A percentile compares a stretch with the other conserved stretches of the same genome.
phyloP scores from a whole-genome alignment of 2,113 vertebrate genomes.

The Crotalus viridis region DNA sequence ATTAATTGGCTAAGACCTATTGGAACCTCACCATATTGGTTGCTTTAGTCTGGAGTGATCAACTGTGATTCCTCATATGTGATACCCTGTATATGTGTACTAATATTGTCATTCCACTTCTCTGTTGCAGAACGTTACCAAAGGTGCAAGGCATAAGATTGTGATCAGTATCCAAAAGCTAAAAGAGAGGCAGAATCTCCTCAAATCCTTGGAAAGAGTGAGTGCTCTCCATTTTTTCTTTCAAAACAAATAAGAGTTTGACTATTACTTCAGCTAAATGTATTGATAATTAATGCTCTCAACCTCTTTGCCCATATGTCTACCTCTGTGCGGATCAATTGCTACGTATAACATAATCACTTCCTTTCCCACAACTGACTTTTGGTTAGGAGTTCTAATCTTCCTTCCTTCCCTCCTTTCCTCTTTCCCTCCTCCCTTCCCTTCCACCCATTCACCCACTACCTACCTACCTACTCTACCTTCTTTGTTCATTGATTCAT shows the following conservation, averaged over 20 bases:
- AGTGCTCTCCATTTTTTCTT: slow-evolving; percentile 46
- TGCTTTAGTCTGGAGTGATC: not conserved
- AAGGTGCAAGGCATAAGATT: slow-evolving; percentile 98
- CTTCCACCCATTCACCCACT: no score
- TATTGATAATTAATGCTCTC: not conserved
- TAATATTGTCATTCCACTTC: not conserved
- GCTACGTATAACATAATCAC: not conserved
- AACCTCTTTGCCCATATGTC: not conserved
- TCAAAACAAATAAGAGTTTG: not conserved
- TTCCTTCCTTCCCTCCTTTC: not conserved
- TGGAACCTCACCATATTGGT: not conserved
- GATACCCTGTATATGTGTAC: not conserved
- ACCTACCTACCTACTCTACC: not conserved
- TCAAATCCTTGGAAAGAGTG: slow-evolving; percentile 96
- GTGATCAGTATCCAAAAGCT: slow-evolving; percentile 98
- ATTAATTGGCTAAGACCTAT: not conserved
- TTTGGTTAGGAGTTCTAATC: not conserved
- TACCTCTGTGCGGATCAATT: not conserved
- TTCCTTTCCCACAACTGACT: not conserved
- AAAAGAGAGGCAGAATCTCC: slow-evolving; percentile 91
- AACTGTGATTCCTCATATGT: no score
- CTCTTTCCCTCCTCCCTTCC: no score
- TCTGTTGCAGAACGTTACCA: slow-evolving; percentile 90
- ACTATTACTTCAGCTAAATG: not conserved
- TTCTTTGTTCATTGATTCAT: not conserved